Evolutionary conservation across 2,888 invertebrate species (phyloP).

Genomic region (Neoitamus cyanurus): DNA sequence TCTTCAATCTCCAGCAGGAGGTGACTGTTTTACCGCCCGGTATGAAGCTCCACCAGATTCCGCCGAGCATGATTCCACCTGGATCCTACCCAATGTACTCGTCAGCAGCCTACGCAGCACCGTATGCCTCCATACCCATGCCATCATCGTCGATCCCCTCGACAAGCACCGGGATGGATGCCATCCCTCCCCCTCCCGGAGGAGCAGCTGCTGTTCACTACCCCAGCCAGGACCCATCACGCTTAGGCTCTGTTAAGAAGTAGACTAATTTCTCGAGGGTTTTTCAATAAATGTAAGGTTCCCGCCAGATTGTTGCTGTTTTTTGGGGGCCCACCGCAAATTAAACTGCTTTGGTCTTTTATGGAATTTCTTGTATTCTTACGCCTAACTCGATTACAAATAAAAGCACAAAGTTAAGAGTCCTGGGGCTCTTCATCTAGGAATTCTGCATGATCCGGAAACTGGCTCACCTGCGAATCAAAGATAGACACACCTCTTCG

Average conservation of each 20-base stretch:
- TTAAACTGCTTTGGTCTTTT: too few species aligned
- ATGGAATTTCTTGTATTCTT: not conserved
- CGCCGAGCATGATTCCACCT: constrained; percentile 63
- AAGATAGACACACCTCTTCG: not conserved
- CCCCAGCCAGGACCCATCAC: constrained; percentile 96
- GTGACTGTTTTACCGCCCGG: constrained; percentile 65
- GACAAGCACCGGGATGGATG: constrained; percentile 54
- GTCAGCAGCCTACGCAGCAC: constrained; percentile 64
- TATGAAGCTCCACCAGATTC: constrained; percentile 66
- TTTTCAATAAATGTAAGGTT: not conserved
- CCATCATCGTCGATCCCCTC: constrained; percentile 63
- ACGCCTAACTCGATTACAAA: not conserved
- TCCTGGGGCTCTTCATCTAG: not conserved
- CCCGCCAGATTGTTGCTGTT: not conserved
- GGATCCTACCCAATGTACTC: constrained; percentile 60
- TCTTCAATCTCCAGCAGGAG: constrained; percentile 71
- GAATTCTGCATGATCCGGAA: constrained; percentile 19
- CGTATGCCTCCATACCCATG: constrained; percentile 61
- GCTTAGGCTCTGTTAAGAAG: constrained; percentile 78
- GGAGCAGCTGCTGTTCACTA: constrained; percentile 82
- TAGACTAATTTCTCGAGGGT: constrained; percentile 49
- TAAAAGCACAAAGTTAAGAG: not conserved
- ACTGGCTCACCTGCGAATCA: not conserved
- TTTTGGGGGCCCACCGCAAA: too few species aligned
- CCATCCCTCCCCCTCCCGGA: constrained; percentile 65